Conservation (phyloP, 2,113 vertebrate species). For the Callithrix jacchus region DNA sequence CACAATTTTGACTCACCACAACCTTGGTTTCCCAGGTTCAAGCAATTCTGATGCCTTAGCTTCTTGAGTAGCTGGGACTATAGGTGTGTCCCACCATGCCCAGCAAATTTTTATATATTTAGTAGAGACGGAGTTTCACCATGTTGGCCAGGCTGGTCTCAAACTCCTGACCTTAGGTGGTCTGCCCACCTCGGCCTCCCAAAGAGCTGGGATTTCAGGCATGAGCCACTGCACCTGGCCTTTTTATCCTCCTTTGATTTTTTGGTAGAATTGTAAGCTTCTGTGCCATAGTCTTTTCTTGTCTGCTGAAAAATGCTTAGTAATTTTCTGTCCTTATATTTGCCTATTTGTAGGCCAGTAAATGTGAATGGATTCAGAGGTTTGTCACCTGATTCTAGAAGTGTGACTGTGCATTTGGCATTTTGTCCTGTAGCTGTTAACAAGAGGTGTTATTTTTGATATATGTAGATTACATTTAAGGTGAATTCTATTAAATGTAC, state of each 20-base stretch:
- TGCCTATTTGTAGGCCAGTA: background rate
- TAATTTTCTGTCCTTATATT: constrained; percentile 33
- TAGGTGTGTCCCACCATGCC: too few species aligned
- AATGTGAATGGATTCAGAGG: background rate
- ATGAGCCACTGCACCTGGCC: too few species aligned
- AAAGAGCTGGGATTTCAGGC: too few species aligned
- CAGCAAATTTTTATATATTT: too few species aligned
- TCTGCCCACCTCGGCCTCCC: too few species aligned
- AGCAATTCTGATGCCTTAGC: too few species aligned
- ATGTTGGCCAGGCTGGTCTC: too few species aligned
- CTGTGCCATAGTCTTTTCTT: background rate
- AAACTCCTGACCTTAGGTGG: too few species aligned
- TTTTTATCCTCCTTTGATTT: background rate
- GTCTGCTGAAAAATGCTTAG: constrained; percentile 17
- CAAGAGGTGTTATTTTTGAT: background rate
- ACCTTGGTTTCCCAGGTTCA: too few species aligned
- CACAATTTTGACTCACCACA: too few species aligned
- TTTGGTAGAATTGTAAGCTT: constrained; percentile 14
- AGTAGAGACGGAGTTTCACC: too few species aligned
- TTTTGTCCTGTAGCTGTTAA: background rate
- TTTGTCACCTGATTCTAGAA: constrained; percentile 6
- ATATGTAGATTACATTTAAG: background rate
- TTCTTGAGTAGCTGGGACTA: too few species aligned
- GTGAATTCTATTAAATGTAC: background rate
- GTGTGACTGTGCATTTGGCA: background rate